phyloP scores from a whole-genome alignment of 2,797 vertebrate species.

The Spizella passerina region DNA sequence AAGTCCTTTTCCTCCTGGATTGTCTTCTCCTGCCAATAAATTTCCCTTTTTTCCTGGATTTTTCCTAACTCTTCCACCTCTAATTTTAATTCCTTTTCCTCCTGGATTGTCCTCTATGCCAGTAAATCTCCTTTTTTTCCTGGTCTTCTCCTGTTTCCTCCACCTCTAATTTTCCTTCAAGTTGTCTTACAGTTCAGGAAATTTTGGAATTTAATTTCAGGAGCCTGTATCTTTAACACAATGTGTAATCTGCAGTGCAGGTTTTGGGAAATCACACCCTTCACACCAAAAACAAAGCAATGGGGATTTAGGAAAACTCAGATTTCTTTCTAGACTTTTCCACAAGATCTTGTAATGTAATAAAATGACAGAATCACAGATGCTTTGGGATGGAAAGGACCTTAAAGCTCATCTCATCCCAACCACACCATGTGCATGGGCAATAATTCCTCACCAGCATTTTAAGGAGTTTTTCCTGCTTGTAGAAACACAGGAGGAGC shows the following conservation, averaged over 20 bases:
- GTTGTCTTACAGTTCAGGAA: neutral
- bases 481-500: neutral
- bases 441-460: neutral
- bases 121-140: neutral
- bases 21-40: neutral
- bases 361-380: neutral
- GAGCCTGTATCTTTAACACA: neutral
- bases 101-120: neutral
- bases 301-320: neutral
- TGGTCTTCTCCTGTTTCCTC: neutral
- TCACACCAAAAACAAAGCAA: neutral
- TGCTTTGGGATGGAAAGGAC: neutral
- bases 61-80: neutral
- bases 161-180: neutral
- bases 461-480: neutral
- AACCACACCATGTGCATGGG: neutral
- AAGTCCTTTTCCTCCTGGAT: neutral
- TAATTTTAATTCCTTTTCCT: neutral
- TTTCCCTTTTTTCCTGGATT: neutral
- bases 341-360: neutral
- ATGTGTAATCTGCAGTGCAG: neutral
- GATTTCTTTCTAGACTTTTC: neutral
- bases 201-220: neutral
- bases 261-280: neutral
- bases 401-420: neutral